phyloP scores from a whole-genome alignment of 1,140 invertebrate species.

The Adoxophyes honmai region DNA sequence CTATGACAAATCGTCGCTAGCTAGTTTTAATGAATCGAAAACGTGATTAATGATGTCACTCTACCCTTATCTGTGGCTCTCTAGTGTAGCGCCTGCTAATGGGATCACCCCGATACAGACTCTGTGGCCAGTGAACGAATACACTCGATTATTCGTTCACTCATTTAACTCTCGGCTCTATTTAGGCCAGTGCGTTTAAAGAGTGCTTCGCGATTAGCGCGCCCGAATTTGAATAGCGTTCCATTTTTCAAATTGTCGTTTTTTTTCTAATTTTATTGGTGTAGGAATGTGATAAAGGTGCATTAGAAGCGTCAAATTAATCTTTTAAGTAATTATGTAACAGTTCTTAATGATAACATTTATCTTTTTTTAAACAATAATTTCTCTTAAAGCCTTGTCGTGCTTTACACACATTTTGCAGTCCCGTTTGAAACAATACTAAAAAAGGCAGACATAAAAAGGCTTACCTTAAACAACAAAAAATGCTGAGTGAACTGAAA shows the following conservation, averaged over 20 bases:
- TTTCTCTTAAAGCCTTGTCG: too few species aligned
- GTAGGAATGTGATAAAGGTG: neutral
- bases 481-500: too few species aligned
- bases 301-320: slow-evolving; percentile 3
- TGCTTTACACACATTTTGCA: too few species aligned
- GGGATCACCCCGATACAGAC: slow-evolving; percentile 6
- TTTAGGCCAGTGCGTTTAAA: neutral
- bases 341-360: neutral
- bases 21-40: neutral
- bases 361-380: neutral
- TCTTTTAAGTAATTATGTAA: neutral
- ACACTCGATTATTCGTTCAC: slow-evolving; percentile 1
- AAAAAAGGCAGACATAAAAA: too few species aligned
- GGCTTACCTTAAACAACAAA: too few species aligned
- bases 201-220: neutral
- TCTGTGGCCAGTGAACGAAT: slow-evolving; percentile 1
- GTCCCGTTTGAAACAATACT: too few species aligned
- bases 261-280: neutral
- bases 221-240: neutral
- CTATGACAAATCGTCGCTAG: slow-evolving; percentile 1
- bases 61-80: slow-evolving; percentile 1
- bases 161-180: slow-evolving; percentile 1
- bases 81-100: slow-evolving; percentile 9
- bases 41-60: slow-evolving; percentile 3
- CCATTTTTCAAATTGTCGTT: neutral